A percentile compares a stretch with the other conserved stretches of the same genome.
Evolutionary conservation across 2,888 invertebrate species (phyloP).

Genomic region (Synergus japonicus): DNA sequence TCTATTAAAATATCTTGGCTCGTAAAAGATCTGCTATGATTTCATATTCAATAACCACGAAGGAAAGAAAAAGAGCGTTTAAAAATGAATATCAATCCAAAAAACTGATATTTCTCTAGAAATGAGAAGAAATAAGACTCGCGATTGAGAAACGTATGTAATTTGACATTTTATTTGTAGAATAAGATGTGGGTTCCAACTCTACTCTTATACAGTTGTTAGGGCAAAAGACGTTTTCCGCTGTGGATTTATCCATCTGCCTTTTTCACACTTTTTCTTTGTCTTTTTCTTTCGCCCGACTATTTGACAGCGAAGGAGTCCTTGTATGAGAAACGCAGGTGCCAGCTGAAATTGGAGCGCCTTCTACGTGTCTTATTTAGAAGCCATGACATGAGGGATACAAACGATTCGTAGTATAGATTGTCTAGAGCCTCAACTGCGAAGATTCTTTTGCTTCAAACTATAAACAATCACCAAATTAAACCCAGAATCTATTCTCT

Average conservation of each 20-base stretch:
- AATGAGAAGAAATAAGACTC: neutral
- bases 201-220: conserved; percentile 16
- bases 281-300: neutral
- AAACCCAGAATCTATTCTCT: neutral
- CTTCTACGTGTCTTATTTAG: conserved; percentile 73
- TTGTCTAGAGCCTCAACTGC: neutral
- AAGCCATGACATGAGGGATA: conserved; percentile 64
- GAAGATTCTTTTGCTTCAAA: conserved; percentile 3
- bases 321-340: conserved; percentile 68
- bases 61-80: neutral
- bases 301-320: conserved; percentile 22
- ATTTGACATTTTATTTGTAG: conserved; percentile 8
- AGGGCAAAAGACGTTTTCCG: conserved; percentile 23
- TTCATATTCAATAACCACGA: neutral
- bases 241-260: conserved; percentile 6
- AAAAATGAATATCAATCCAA: neutral
- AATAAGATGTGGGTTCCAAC: conserved; percentile 4
- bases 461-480: neutral
- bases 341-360: conserved; percentile 73
- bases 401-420: conserved; percentile 67
- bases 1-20: no score
- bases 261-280: conserved; percentile 22
- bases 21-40: neutral
- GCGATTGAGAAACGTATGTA: neutral
- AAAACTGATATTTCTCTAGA: neutral